Conservation (phyloP, 2,888 invertebrate species). For the Melanophora roralis region DNA sequence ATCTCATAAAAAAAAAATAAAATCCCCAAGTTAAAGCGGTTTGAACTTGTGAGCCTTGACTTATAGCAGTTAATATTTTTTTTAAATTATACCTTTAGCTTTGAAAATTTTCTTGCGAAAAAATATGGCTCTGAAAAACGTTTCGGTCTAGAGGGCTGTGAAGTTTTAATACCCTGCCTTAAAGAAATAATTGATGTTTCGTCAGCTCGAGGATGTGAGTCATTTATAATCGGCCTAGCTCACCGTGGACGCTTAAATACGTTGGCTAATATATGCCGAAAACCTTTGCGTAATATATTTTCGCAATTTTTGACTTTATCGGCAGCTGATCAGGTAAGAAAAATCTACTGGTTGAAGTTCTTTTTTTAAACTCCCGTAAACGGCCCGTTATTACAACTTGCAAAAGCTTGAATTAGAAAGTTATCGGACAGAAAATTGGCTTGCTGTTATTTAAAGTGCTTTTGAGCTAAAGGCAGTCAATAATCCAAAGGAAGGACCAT, state of each 20-base stretch:
- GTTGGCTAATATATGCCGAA: slow-evolving; percentile 92
- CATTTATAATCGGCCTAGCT: slow-evolving; percentile 96
- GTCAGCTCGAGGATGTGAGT: slow-evolving; percentile 97
- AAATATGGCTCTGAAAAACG: slow-evolving; percentile 99
- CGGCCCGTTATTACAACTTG: no score
- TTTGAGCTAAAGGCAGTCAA: no score
- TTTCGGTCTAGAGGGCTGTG: slow-evolving; percentile 99
- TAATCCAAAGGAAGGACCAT: no score
- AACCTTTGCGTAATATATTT: slow-evolving; percentile 92
- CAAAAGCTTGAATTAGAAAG: no score
- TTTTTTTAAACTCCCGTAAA: no score
- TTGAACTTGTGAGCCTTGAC: no score
- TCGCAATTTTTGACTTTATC: slow-evolving; percentile 93
- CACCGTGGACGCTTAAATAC: slow-evolving; percentile 91
- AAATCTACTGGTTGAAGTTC: no score
- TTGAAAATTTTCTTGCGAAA: slow-evolving; percentile 98
- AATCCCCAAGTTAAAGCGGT: no score
- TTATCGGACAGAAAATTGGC: no score
- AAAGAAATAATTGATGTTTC: slow-evolving; percentile 98
- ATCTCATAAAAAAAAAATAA: no score
- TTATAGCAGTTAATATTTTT: no score
- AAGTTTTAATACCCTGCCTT: slow-evolving; percentile 98
- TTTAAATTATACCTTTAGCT: slow-evolving; percentile 79
- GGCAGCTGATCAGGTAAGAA: slow-evolving; percentile 80
- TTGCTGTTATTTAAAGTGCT: no score